Evolutionary conservation across 2,797 vertebrate genomes (phyloP), one percentile per base, ranked within the genome.

Genomic region (Rhinichthys osculus): DNA sequence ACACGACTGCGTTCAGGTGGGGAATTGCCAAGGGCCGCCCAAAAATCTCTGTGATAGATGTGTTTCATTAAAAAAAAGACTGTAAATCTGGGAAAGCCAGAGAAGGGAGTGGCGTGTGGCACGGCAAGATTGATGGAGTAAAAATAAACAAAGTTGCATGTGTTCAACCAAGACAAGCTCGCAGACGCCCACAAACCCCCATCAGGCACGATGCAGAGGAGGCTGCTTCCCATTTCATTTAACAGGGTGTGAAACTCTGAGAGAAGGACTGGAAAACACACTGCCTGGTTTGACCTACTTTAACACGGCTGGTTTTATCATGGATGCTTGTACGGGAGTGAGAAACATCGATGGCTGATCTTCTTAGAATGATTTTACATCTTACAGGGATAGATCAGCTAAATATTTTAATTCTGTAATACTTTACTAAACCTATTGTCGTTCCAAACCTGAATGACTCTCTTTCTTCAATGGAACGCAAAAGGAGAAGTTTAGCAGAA

Each of bases 31-130:
- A 84, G 71, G 83, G 87, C 87, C 57, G 59, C 71, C 47, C 81
- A 64, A 72, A 81, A 85, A 86, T 82, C 64, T 62, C 88, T 84
- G 87, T 87, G 90, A 91, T 91, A 89, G 92, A 94, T 91, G 85
- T 86, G 85, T 93, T 93, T 93, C 90, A 93, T 93, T 93, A 89
- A 91, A 91, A 91, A 91, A 92, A 88, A 91, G 83, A 92, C 89
- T 90, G 89, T 92, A 92, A 92, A 94, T 93, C 91, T 93, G 89
- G 83, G 89, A 35, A 70, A 57, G 88, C 85, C 89, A 82, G 89
- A 90, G 73, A 73, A 86, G 89, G 87, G 91, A 84, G 87, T 91
- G 90, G 85, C 81, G 86, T 78, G 88, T 72, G 88, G 91, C 91
- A 92, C 88, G 85, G 87, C 76, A 83, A 92, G 93, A 92, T 82